Evolutionary conservation across 2,113 vertebrate species (phyloP).

Genomic region (Cyprinus carpio): DNA sequence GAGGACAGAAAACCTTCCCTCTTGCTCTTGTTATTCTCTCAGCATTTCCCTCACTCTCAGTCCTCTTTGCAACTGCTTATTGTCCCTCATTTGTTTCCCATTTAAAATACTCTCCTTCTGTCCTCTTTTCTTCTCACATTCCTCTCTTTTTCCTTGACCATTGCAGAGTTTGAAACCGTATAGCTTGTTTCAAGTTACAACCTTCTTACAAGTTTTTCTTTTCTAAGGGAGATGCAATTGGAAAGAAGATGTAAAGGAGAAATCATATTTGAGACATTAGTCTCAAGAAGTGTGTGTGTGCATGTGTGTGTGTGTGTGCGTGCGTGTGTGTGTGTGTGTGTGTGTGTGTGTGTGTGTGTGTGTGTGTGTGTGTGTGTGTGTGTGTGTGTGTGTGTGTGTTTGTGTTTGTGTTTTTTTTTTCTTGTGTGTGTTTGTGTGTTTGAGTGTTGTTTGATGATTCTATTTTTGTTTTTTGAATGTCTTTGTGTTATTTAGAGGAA

Average conservation of each 20-base stretch:
- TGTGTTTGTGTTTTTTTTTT: too few species aligned
- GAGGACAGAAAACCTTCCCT: slow-evolving; percentile 1
- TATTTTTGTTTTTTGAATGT: too few species aligned
- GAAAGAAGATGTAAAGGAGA: background rate
- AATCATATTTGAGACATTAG: background rate
- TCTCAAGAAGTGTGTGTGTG: background rate
- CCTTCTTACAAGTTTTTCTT: background rate
- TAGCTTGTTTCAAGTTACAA: background rate
- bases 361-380: too few species aligned
- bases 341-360: too few species aligned
- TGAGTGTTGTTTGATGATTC: background rate
- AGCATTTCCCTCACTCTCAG: background rate
- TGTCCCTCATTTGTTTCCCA: background rate
- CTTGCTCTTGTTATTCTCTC: background rate
- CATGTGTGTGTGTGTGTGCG: too few species aligned
- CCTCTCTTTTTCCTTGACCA: background rate
- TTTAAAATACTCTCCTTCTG: background rate
- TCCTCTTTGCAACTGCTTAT: background rate
- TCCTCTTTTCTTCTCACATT: background rate
- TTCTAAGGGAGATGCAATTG: background rate
- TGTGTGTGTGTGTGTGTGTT: too few species aligned
- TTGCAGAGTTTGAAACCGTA: background rate
- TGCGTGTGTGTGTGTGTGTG: too few species aligned
- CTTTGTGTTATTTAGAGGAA: background rate
- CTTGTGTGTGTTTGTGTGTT: too few species aligned